These are phyloP conservation scores for Pterois miles DNA, from an alignment of 2,797 vertebrate species.

Conservation along the genomic window DNA sequence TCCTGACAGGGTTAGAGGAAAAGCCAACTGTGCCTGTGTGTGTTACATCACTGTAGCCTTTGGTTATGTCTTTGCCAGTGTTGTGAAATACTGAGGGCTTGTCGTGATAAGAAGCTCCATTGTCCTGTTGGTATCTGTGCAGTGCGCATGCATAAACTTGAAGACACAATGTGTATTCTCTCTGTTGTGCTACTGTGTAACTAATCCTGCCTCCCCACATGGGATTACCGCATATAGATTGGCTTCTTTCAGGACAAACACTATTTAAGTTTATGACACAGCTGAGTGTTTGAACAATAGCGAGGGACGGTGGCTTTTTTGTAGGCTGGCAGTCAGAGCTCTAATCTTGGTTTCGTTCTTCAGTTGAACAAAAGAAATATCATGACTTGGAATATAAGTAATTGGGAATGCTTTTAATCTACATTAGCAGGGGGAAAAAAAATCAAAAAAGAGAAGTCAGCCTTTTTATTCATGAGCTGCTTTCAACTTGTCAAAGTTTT, in stretches of 20 bases:
- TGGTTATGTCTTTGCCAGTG: constrained; percentile 37
- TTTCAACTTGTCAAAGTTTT: constrained; percentile 9
- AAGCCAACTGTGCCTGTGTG: constrained; percentile 12
- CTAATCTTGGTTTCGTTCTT: constrained; percentile 18
- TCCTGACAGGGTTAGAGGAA: constrained; percentile 7
- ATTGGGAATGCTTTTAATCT: constrained; percentile 16
- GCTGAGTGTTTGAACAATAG: constrained; percentile 26
- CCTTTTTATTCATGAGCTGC: constrained; percentile 21
- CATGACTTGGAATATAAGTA: constrained; percentile 10
- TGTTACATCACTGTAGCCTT: constrained; percentile 41
- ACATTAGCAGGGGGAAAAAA: not conserved
- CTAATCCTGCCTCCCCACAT: constrained; percentile 47
- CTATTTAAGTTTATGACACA: constrained; percentile 25
- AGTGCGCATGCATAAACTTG: constrained; percentile 41
- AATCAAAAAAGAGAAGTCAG: not conserved
- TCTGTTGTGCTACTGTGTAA: constrained; percentile 32
- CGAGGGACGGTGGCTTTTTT: constrained; percentile 28
- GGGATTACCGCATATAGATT: constrained; percentile 35
- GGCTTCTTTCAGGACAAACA: constrained; percentile 3
- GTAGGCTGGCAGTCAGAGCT: constrained; percentile 8
- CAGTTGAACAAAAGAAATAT: constrained; percentile 18
- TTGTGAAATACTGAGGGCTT: constrained; percentile 44
- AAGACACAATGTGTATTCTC: constrained; percentile 47
- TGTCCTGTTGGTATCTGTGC: constrained; percentile 35
- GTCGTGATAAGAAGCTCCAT: constrained; percentile 49